Percentiles rank a stretch among this genome's conserved stretches.
These are phyloP conservation scores for Falco cherrug DNA, from an alignment of 2,797 vertebrate species.

Conservation along the genomic window DNA sequence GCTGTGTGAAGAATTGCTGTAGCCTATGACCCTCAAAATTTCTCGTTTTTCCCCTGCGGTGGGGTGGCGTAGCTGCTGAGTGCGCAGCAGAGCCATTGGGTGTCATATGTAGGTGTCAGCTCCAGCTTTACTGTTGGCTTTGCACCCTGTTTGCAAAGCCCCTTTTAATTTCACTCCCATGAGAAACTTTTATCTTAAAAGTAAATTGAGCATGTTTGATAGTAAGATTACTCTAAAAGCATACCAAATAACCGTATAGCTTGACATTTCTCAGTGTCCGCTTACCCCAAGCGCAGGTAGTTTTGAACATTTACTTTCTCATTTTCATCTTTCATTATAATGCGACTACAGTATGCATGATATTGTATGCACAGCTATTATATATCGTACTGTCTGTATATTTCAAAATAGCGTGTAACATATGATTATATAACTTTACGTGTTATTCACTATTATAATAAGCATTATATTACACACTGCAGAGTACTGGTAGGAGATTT, in stretches of 20 bases:
- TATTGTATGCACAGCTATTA: not conserved
- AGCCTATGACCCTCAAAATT: not conserved
- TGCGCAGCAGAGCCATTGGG: not conserved
- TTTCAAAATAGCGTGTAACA: not conserved
- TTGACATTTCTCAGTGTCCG: not conserved
- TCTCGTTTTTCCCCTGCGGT: not conserved
- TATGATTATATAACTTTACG: not conserved
- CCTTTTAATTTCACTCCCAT: not conserved
- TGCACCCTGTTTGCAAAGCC: not conserved
- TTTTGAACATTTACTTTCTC: not conserved
- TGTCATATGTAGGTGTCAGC: no score
- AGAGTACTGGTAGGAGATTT: not conserved
- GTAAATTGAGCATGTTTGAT: not conserved
- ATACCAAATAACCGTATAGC: not conserved
- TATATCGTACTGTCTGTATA: not conserved
- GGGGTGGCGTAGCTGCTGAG: not conserved
- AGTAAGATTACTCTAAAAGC: not conserved
- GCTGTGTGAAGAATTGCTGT: not conserved
- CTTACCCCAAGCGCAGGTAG: not conserved
- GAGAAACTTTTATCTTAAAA: not conserved
- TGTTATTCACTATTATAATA: no score
- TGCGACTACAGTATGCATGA: not conserved
- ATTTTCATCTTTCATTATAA: not conserved
- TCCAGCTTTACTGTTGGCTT: not conserved
- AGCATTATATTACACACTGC: no score